Evolutionary conservation across 2,888 invertebrate species (phyloP), one percentile per base, ranked within the genome.

Genomic region (Xanthia togata): DNA sequence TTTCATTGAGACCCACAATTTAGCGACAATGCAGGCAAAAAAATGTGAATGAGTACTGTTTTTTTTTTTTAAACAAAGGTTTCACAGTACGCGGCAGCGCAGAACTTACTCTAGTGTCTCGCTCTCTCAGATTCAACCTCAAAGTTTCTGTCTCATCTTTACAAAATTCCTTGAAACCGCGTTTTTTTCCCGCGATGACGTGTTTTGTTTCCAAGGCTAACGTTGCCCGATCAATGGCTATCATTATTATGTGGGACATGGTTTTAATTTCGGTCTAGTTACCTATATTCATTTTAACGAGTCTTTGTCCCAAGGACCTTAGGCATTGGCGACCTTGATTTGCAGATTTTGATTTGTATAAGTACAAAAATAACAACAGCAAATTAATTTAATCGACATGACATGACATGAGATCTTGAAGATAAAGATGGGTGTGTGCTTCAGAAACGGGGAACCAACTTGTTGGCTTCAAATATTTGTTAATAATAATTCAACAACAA

Each of bases 111-210:
- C 31, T 64, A 44, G 63, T 53, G 20, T 81, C 78, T 64, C 62
- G 38, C 70, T 80, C 82, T 65, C 20, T 47, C 70, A 17, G 23
- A 57, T 41, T 35, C 31, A 26, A 35, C 11, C 11, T 64, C 35
- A 41, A 60, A 31, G 55, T 57, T 80, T 64, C 69, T 78, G 68
- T 81, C 71, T 82, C 78, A 55, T 76, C 35, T 62, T 76, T 60
- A 78, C 60, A 65, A 69, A 81, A 82, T 77, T 83, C 78, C 71
- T 78, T 72, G 68, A 69, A 81, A 72, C 64, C 47, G 31, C 64
- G 31, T 5, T 55, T 78, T 70, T 82, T 71, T 71, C 23, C 26
- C 44, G 59, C 44, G 59, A 26, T 69, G 59, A 35, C 53, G 57
- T 67, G 50, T 63, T 73, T 69, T 47, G 41, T 73, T 53, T 38